phyloP scores from a whole-genome alignment of 2,113 vertebrate species.

The Syrrhaptes paradoxus region DNA sequence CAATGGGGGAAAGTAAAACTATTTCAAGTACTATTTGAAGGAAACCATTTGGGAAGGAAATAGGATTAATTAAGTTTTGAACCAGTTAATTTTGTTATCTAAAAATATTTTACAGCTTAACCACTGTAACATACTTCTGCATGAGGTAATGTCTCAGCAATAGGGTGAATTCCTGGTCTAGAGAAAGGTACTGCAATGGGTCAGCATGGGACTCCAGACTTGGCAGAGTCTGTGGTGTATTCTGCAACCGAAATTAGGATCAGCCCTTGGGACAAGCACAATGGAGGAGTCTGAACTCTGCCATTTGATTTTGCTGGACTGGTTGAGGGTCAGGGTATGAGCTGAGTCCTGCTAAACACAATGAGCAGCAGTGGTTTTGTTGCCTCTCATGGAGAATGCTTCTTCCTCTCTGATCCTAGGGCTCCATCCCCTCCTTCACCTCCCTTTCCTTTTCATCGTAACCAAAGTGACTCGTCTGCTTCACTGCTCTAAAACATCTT shows the following conservation, averaged over 20 bases:
- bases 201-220: background rate
- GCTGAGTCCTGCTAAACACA: background rate
- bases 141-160: background rate
- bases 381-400: accelerated
- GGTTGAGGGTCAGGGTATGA: background rate
- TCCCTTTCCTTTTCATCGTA: background rate
- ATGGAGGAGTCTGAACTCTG: background rate
- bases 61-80: slow-evolving; percentile 52
- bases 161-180: background rate
- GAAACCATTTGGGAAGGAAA: slow-evolving; percentile 44
- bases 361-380: background rate
- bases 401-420: no score
- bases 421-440: background rate
- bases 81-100: slow-evolving; percentile 32
- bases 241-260: background rate
- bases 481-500: background rate
- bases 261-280: background rate
- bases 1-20: slow-evolving; percentile 32
- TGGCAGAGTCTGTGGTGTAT: accelerated
- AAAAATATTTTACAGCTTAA: slow-evolving; percentile 41
- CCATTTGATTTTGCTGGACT: background rate
- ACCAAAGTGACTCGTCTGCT: background rate
- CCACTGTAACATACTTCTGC: background rate
- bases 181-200: background rate
- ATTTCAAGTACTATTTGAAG: slow-evolving; percentile 28